These are phyloP conservation scores for Hirtodrosophila alboralis DNA, from an alignment of 2,888 invertebrate genomes.

Conservation along the genomic window DNA sequence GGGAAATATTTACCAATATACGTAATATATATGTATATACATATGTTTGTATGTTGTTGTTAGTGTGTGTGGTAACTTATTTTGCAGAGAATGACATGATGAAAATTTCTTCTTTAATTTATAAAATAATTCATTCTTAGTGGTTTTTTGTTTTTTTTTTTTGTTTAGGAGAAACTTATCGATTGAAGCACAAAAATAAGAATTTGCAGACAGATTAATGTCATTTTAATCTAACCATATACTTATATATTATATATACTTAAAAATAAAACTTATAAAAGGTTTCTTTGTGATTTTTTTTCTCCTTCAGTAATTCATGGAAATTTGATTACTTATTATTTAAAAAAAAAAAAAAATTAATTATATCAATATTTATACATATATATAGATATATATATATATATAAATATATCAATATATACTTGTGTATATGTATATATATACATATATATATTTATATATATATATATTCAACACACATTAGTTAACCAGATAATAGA, in stretches of 20 bases:
- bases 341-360: constrained; percentile 71
- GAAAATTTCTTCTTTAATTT: constrained; percentile 37
- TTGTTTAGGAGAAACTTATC: constrained; percentile 73
- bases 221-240: constrained; percentile 72
- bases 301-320: constrained; percentile 79
- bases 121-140: constrained; percentile 57
- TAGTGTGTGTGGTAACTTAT: constrained; percentile 41
- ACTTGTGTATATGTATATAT: constrained; percentile 45
- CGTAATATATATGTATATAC: constrained; percentile 55
- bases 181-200: constrained; percentile 75
- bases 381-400: constrained; percentile 29
- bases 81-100: constrained; percentile 50
- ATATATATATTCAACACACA: constrained; percentile 63
- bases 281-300: constrained; percentile 78
- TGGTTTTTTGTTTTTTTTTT: too few relatives aligned
- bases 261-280: constrained; percentile 76
- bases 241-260: constrained; percentile 58
- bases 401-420: constrained; percentile 34
- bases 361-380: constrained; percentile 39
- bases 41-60: constrained; percentile 55
- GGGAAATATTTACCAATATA: constrained; percentile 59
- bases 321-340: constrained; percentile 75
- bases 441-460: constrained; percentile 37
- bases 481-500: constrained; percentile 69
- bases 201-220: constrained; percentile 68